phyloP scores from a whole-genome alignment of 2,113 vertebrate species.

The Aramus guarauna region DNA sequence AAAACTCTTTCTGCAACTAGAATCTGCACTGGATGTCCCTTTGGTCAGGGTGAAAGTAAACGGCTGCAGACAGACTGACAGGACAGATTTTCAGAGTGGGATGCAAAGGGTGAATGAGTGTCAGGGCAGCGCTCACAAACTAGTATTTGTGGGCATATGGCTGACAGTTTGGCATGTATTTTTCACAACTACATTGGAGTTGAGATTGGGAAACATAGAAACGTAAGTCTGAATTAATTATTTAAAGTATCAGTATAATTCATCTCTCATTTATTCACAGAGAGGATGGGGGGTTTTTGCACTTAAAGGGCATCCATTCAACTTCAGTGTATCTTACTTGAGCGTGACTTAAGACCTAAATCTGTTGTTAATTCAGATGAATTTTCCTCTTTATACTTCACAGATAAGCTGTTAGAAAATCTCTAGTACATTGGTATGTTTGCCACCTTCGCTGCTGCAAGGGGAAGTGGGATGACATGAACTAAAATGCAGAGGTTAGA shows the following conservation, averaged over 20 bases:
- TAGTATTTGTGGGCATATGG: not conserved
- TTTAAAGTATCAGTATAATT: not conserved
- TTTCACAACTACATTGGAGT: not conserved
- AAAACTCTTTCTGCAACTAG: not conserved
- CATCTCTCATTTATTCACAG: not conserved
- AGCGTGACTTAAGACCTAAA: not conserved
- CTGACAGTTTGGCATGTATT: not conserved
- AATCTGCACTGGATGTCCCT: not conserved
- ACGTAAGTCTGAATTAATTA: not conserved
- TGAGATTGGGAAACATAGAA: not conserved
- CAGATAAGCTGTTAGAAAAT: not conserved
- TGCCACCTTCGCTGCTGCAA: not conserved
- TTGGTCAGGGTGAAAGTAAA: not conserved
- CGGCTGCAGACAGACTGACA: not conserved
- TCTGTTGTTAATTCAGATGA: not conserved
- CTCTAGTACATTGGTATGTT: not conserved
- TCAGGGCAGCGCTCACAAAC: not conserved
- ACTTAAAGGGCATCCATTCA: not conserved
- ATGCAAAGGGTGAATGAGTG: not conserved
- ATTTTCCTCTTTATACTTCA: not conserved
- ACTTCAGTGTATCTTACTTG: not conserved
- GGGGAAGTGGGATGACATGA: not conserved
- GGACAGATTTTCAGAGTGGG: not conserved
- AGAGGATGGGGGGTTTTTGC: not conserved
- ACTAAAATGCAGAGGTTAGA: not conserved